Evolutionary conservation across 2,888 invertebrate species (phyloP).

Genomic region (Ectemnius lituratus): DNA sequence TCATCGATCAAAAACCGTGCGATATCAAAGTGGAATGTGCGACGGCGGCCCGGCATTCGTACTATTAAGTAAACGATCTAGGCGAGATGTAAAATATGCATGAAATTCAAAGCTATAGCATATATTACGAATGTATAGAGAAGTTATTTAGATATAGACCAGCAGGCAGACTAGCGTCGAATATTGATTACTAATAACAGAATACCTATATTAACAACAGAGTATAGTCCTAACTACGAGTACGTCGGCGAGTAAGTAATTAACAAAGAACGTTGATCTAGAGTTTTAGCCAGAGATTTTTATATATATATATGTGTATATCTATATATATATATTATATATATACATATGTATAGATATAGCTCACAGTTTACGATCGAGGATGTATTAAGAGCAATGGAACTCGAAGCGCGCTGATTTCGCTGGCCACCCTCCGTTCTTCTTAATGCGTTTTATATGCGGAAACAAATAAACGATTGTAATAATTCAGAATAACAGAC

Average conservation of each 20-base stretch:
- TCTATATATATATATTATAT: slow-evolving; percentile 16
- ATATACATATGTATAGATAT: slow-evolving; percentile 44
- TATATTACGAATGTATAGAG: slow-evolving; percentile 50
- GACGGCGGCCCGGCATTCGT: not conserved
- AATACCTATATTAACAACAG: slow-evolving; percentile 28
- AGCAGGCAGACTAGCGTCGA: slow-evolving; percentile 40
- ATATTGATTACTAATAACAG: slow-evolving; percentile 41
- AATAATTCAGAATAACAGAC: slow-evolving; percentile 42
- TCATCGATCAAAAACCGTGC: too few species aligned
- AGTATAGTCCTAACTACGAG: slow-evolving; percentile 39
- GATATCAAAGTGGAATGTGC: too few species aligned
- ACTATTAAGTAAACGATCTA: slow-evolving; percentile 28
- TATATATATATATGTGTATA: slow-evolving; percentile 48
- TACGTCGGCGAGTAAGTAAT: slow-evolving; percentile 25
- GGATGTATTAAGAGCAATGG: slow-evolving; percentile 54
- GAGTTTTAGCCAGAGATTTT: slow-evolving; percentile 57
- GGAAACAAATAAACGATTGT: slow-evolving; percentile 56
- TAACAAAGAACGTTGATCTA: slow-evolving; percentile 24
- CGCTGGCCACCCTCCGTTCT: slow-evolving; percentile 27
- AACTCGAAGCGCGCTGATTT: slow-evolving; percentile 16
- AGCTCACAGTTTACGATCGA: slow-evolving; percentile 29
- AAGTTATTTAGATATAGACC: slow-evolving; percentile 47
- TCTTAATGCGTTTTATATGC: slow-evolving; percentile 59
- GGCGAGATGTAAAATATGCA: slow-evolving; percentile 41
- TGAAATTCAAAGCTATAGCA: slow-evolving; percentile 41